Percentiles rank a stretch among this genome's conserved stretches.
phyloP scores from a whole-genome alignment of 2,797 vertebrate genomes.

The Triplophysa yarkandensis region DNA sequence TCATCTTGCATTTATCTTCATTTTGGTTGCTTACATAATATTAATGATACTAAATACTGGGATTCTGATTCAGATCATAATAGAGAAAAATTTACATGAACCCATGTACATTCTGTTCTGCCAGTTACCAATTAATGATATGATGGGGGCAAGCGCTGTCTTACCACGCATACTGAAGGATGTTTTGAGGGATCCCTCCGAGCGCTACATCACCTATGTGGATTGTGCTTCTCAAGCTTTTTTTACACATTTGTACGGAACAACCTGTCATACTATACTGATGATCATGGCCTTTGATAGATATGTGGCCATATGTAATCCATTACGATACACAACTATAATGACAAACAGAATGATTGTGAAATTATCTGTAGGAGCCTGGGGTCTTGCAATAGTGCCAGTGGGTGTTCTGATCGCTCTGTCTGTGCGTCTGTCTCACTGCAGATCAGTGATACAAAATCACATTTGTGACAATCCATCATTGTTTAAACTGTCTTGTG shows the following conservation, averaged over 20 bases:
- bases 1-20: conserved; percentile 56
- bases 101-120: conserved; percentile 83
- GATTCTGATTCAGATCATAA: conserved; percentile 57
- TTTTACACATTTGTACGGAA: conserved; percentile 74
- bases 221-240: conserved; percentile 78
- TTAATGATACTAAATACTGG: conserved; percentile 62
- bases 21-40: conserved; percentile 61
- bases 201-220: conserved; percentile 70
- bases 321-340: conserved; percentile 69
- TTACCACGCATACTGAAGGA: conserved; percentile 73
- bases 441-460: conserved; percentile 70
- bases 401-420: conserved; percentile 67
- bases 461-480: conserved; percentile 80
- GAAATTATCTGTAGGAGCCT: conserved; percentile 57
- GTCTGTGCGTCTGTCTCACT: conserved; percentile 66
- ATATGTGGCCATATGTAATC: conserved; percentile 80
- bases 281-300: conserved; percentile 82
- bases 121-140: conserved; percentile 75
- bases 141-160: conserved; percentile 68
- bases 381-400: conserved; percentile 58
- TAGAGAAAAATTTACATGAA: conserved; percentile 68
- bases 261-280: conserved; percentile 73
- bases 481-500: conserved; percentile 78
- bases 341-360: conserved; percentile 68
- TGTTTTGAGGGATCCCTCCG: conserved; percentile 62